phyloP scores from a whole-genome alignment of 2,888 invertebrate genomes.

The Atrina japonica region DNA sequence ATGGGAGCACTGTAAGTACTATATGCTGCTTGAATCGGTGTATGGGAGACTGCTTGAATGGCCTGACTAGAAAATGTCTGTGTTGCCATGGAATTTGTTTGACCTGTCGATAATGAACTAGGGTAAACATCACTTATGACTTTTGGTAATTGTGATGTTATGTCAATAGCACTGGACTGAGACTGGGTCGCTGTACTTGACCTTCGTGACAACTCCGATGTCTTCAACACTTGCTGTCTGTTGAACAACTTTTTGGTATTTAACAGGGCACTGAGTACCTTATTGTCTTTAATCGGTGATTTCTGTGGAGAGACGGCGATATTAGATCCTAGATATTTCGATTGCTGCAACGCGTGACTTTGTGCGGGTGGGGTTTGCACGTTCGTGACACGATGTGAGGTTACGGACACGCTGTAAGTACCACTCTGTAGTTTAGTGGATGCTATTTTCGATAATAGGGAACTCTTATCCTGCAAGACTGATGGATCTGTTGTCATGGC shows the following conservation, averaged over 20 bases:
- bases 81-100: neutral
- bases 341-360: neutral
- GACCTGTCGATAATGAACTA: too few relatives aligned
- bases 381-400: constrained; percentile 30
- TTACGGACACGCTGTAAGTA: constrained; percentile 40
- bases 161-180: too few relatives aligned
- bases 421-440: constrained; percentile 38
- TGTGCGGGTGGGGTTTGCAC: constrained; percentile 9
- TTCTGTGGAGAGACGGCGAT: neutral
- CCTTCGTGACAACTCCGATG: too few relatives aligned
- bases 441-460: constrained; percentile 30
- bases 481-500: constrained; percentile 46
- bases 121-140: too few relatives aligned
- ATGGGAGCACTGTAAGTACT: too few relatives aligned
- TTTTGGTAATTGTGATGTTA: too few relatives aligned
- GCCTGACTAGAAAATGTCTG: neutral
- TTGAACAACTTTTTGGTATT: too few relatives aligned
- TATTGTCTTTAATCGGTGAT: constrained; percentile 9
- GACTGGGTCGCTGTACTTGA: too few relatives aligned
- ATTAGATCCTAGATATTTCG: neutral
- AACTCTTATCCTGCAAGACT: constrained; percentile 34
- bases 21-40: neutral
- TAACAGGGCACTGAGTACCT: constrained; percentile 13
- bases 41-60: constrained; percentile 11
- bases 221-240: too few relatives aligned